Percentiles rank a stretch among this genome's conserved stretches.
Conservation (phyloP, 2,888 invertebrate genomes). For the Archips crataeganus region DNA sequence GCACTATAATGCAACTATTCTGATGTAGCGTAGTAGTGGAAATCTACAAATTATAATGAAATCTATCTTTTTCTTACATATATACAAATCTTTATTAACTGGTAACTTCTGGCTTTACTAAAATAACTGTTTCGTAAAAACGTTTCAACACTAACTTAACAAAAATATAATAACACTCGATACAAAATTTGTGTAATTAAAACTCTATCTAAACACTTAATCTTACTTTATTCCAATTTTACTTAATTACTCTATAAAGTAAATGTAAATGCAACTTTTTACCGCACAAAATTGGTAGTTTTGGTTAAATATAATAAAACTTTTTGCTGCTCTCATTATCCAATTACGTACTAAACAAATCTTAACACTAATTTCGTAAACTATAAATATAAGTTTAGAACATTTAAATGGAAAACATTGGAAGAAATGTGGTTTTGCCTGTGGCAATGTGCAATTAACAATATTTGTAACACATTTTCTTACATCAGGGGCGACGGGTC, state of each 20-base stretch:
- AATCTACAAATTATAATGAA: slow-evolving; percentile 20
- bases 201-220: slow-evolving; percentile 65
- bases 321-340: slow-evolving; percentile 43
- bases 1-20: not conserved
- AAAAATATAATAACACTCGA: slow-evolving; percentile 49
- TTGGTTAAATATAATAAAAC: slow-evolving; percentile 13
- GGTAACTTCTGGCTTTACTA: slow-evolving; percentile 4
- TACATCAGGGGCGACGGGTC: not conserved
- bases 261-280: slow-evolving; percentile 57
- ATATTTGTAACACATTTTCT: not conserved
- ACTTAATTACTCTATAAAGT: slow-evolving; percentile 50
- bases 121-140: slow-evolving; percentile 42
- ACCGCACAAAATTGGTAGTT: slow-evolving; percentile 4
- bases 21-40: not conserved
- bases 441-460: slow-evolving; percentile 24
- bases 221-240: slow-evolving; percentile 45
- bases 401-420: slow-evolving; percentile 54
- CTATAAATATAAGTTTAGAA: slow-evolving; percentile 55
- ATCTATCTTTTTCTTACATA: slow-evolving; percentile 27
- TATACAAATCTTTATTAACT: slow-evolving; percentile 16
- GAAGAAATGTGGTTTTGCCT: slow-evolving; percentile 50
- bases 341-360: slow-evolving; percentile 33
- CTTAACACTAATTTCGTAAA: slow-evolving; percentile 37
- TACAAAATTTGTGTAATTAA: slow-evolving; percentile 67
- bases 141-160: slow-evolving; percentile 51